Conservation (phyloP, 2,797 vertebrate species). For the Melopsittacus undulatus region DNA sequence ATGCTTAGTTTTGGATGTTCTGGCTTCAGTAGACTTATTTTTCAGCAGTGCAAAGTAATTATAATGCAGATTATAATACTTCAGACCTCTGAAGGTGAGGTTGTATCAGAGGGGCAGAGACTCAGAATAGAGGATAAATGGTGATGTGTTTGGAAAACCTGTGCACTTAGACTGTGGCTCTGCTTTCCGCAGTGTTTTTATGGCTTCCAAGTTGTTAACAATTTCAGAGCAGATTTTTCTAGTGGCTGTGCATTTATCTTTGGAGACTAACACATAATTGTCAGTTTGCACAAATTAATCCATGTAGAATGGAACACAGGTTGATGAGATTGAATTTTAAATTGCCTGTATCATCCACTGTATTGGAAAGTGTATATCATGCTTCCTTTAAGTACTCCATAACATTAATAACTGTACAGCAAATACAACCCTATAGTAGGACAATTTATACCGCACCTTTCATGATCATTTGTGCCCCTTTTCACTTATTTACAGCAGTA, state of each 20-base stretch:
- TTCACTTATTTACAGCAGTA: background rate
- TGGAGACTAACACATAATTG: background rate
- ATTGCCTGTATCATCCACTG: background rate
- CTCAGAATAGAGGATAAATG: background rate
- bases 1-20: background rate
- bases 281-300: background rate
- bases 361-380: background rate
- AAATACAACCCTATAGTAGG: background rate
- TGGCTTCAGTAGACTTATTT: background rate
- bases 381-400: background rate
- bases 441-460: background rate
- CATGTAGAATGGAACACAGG: background rate
- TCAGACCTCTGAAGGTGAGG: background rate
- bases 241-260: background rate
- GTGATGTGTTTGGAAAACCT: background rate
- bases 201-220: background rate
- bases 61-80: background rate
- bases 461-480: background rate
- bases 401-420: background rate
- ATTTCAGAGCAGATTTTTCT: background rate
- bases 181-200: background rate
- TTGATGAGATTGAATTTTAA: background rate
- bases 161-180: background rate
- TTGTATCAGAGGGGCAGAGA: background rate
- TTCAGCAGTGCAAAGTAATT: background rate